Evolutionary conservation across 2,888 invertebrate genomes (phyloP).

Genomic region (Aleiodes alternator): DNA sequence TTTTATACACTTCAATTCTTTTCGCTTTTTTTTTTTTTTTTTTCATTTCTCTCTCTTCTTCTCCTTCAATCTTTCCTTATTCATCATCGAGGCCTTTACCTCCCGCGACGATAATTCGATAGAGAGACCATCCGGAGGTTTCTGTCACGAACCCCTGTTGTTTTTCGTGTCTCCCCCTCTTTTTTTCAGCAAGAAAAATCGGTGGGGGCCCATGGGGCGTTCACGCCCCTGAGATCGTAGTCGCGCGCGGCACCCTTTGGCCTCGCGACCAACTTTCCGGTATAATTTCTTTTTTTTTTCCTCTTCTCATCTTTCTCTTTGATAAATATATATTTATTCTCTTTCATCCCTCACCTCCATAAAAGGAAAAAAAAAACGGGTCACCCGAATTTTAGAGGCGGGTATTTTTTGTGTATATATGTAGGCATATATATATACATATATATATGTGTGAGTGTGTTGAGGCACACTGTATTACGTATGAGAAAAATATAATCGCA

Average conservation of each 20-base stretch:
- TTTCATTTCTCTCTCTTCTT: no score
- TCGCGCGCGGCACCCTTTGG: slow-evolving; percentile 60
- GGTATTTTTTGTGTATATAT: neutral
- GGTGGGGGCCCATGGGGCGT: slow-evolving; percentile 49
- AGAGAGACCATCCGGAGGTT: slow-evolving; percentile 67
- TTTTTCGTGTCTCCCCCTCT: slow-evolving; percentile 42
- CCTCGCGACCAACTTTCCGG: slow-evolving; percentile 54
- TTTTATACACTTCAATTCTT: slow-evolving; percentile 43
- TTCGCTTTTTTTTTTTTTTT: neutral
- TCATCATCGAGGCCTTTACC: slow-evolving; percentile 58
- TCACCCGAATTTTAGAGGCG: slow-evolving; percentile 29
- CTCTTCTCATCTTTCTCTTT: slow-evolving; percentile 21
- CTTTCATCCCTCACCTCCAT: slow-evolving; percentile 25
- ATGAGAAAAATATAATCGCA: slow-evolving; percentile 67
- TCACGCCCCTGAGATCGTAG: slow-evolving; percentile 69
- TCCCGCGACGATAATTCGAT: slow-evolving; percentile 72
- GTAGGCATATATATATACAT: no score
- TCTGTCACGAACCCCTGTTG: slow-evolving; percentile 60
- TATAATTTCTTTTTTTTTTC: slow-evolving; percentile 49
- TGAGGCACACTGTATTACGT: slow-evolving; percentile 18
- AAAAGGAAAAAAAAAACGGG: slow-evolving; percentile 5
- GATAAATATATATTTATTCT: slow-evolving; percentile 29
- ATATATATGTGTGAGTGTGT: neutral
- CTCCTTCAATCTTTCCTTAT: slow-evolving; percentile 16
- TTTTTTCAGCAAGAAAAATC: slow-evolving; percentile 44